Percentiles rank a stretch among this genome's conserved stretches.
phyloP scores from a whole-genome alignment of 2,888 invertebrate genomes.

The Nemotelus pantherinus region DNA sequence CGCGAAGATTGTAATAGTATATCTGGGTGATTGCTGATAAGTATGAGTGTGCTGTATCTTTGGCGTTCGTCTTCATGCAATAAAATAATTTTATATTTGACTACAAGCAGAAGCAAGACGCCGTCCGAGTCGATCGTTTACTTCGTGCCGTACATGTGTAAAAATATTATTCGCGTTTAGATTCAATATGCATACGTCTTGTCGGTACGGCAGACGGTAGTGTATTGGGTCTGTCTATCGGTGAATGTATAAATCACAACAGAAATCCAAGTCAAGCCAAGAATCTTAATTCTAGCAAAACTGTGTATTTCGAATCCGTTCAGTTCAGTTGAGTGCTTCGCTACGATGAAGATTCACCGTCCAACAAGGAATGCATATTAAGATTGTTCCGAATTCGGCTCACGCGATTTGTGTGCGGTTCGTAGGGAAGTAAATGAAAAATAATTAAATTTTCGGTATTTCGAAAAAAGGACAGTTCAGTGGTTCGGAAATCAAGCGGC shows the following conservation, averaged over 20 bases:
- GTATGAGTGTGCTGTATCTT: conserved; percentile 19
- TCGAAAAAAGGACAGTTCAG: not conserved
- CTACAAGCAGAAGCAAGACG: not conserved
- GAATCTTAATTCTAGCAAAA: conserved; percentile 23
- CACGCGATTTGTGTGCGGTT: no score
- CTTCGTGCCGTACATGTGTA: conserved; percentile 13
- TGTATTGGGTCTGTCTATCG: not conserved
- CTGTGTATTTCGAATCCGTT: conserved; percentile 28
- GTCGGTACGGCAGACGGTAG: not conserved
- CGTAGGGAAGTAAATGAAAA: no score
- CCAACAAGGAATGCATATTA: no score
- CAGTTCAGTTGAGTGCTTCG: conserved; percentile 26
- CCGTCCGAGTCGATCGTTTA: conserved; percentile 10
- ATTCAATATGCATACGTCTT: conserved; percentile 6
- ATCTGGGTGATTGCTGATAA: not conserved
- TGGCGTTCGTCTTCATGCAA: conserved; percentile 1
- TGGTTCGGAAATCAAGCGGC: not conserved
- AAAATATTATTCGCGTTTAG: conserved; percentile 24
- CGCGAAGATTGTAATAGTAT: not conserved
- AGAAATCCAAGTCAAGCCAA: not conserved
- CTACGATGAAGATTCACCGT: not conserved
- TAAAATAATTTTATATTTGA: conserved; percentile 9
- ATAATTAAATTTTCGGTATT: no score
- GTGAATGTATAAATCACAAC: conserved; percentile 31
- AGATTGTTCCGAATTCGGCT: no score